phyloP scores from a whole-genome alignment of 2,888 invertebrate species.

The Ellobium chinense region DNA sequence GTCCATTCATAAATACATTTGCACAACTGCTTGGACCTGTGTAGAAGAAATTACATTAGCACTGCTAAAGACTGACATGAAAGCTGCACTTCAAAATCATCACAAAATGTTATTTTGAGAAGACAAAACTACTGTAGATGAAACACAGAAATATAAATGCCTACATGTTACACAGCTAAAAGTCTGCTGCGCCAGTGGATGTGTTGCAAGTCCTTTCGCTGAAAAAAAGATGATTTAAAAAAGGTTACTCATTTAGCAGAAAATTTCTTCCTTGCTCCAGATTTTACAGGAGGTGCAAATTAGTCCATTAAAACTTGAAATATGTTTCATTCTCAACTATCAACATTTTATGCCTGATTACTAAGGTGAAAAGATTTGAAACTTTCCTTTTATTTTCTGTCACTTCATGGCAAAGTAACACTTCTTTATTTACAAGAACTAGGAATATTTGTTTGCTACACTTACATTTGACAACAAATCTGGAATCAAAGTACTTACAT shows the following conservation, averaged over 20 bases:
- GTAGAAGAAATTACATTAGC: conserved; percentile 10
- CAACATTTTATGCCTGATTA: no score
- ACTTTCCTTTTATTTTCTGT: no score
- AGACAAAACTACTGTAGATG: conserved; percentile 18
- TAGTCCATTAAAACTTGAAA: no score
- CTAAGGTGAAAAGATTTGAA: no score
- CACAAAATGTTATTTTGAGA: neutral
- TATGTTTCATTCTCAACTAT: no score
- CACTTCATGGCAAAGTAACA: no score
- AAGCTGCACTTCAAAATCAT: conserved; percentile 33
- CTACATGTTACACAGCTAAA: conserved; percentile 50
- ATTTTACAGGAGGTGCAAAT: no score
- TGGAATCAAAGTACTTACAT: no score
- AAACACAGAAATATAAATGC: conserved; percentile 34
- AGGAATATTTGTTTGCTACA: no score
- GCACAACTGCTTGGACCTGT: conserved; percentile 26
- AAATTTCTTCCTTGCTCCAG: no score
- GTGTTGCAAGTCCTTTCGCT: conserved; percentile 40
- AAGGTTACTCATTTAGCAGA: neutral
- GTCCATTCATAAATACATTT: neutral
- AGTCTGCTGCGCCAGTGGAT: conserved; percentile 47
- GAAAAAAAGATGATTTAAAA: conserved; percentile 29
- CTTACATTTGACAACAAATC: no score
- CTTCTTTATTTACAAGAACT: no score
- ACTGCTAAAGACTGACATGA: neutral